Base-by-base conservation (phyloP, 1,140 invertebrate species). In the Phymastichus coffea region DNA sequence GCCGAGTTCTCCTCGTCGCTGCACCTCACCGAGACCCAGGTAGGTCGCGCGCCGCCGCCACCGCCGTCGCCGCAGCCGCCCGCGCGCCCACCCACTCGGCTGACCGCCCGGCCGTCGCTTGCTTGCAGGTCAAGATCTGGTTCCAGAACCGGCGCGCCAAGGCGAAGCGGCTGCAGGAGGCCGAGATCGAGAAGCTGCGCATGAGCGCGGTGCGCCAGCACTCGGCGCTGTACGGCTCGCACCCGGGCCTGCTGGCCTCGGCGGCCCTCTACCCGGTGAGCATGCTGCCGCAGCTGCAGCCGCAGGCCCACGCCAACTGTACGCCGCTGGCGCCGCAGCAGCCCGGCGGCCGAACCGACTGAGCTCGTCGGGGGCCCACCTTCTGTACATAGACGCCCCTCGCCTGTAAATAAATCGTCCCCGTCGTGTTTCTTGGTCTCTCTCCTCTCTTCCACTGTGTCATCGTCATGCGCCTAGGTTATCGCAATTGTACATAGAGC, bases 91-190 rank as follows among this genome's bases (percentile, higher is more conserved):
- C n/a, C n/a, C n/a, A n/a, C n/a, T n/a, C n/a, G n/a, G n/a, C n/a
- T n/a, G n/a, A n/a, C n/a, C n/a, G n/a, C n/a, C n/a, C n/a, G n/a
- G n/a, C n/a, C n/a, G n/a, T n/a, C n/a, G n/a, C n/a, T n/a, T n/a
- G 66, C 63, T 83, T 81, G 35, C 82, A 93, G 88, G 92, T 95
- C 52, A 97, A 97, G 85, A 98, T 97, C 68, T 98, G 95, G 95
- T 98, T 97, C 77, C 95, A 98, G 87, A 98, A 98, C 77, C 85
- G 95, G 7, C 81, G 95, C 38, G 95, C 95, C 48, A 97, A 98
- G 79, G 92, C 92, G 65, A 98, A 98, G 75, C 85, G 95, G 20
- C 83, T 97, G 8, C 94, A 97, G 74, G 94, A 98, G 77, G 94
- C 94, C 26, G 94, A 97, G 83, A 87, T 95, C 66, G 93, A 94